phyloP scores from a whole-genome alignment of 2,113 vertebrate genomes.

The Notothenia coriiceps region DNA sequence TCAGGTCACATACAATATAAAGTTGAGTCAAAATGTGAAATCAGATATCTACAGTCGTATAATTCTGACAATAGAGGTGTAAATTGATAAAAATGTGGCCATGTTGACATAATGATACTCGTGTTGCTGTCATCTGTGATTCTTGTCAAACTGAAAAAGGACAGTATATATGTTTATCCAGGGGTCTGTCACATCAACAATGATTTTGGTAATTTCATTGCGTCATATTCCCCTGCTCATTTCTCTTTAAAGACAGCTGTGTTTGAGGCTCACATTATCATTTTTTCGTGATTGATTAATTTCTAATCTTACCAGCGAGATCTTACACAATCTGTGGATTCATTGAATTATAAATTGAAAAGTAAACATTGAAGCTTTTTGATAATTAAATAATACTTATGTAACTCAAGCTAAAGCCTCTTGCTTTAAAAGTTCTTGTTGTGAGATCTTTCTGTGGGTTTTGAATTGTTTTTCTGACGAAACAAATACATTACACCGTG shows the following conservation, averaged over 20 bases:
- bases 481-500: neutral
- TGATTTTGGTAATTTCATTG: neutral
- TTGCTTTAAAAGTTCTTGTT: too few species aligned
- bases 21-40: neutral
- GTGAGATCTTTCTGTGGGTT: neutral
- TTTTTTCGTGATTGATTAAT: neutral
- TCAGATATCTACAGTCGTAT: constrained; percentile 2
- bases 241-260: too few species aligned
- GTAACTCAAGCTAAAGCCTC: neutral
- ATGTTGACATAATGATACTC: neutral
- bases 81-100: neutral
- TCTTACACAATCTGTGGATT: neutral
- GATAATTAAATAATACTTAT: neutral
- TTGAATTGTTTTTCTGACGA: neutral
- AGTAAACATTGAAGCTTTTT: neutral
- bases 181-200: neutral
- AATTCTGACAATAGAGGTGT: neutral
- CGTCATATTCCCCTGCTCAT: neutral
- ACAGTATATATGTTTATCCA: neutral
- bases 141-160: neutral
- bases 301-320: neutral
- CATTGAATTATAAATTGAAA: neutral
- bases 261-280: neutral
- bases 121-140: neutral
- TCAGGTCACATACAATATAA: constrained; percentile 1